Evolutionary conservation across 2,888 invertebrate species (phyloP), one percentile per base, ranked within the genome.

Genomic region (Pteria penguin): DNA sequence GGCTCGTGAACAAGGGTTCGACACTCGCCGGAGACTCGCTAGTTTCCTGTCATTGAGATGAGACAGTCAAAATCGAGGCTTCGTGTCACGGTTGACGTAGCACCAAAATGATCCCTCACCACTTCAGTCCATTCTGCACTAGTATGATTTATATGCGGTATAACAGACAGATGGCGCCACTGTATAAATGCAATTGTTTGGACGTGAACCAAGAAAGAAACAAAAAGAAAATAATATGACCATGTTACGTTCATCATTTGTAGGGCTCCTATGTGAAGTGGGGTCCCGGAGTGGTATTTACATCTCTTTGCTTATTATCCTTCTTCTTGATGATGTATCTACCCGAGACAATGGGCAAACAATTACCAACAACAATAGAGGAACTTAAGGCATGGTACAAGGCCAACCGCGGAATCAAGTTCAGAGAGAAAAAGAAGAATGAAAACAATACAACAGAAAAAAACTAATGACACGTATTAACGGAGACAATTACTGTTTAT

Each of bases 341-440:
- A 33, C 86, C 86, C 2, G 86, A 86, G 63, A 86, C 86, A 2
- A 76, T 77, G 36, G 82, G 81, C 55, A 71, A 82, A 60, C 82
- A 84, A 18, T 80, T 86, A 27, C 86, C 86, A 0, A 83, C 83
- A 32, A 86, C 85, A 24, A 84, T 86, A n/a, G 85, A 86, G 72
- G 86, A 86, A 52, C 57, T 78, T 27, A 72, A 75, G 66, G 31
- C 33, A 2, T 78, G 78, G 78, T 69, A 72, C 26, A 72, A 58
- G 45, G 57, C 29, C 18, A 45, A 72, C 57, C 63, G 65, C 33
- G 72, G 72, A 24, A n/a, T 72, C 3, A 61, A 26, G 52, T 36
- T 11, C 26, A 26, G 45, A 8, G 24, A 33, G 4, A 36, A 11
- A 8, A 14, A 24, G 2, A 65, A 45, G 24, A 31, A 65, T 36